Evolutionary conservation across 2,888 invertebrate genomes (phyloP), one percentile per base, ranked within the genome.

Genomic region (Dryobotodes eremita): DNA sequence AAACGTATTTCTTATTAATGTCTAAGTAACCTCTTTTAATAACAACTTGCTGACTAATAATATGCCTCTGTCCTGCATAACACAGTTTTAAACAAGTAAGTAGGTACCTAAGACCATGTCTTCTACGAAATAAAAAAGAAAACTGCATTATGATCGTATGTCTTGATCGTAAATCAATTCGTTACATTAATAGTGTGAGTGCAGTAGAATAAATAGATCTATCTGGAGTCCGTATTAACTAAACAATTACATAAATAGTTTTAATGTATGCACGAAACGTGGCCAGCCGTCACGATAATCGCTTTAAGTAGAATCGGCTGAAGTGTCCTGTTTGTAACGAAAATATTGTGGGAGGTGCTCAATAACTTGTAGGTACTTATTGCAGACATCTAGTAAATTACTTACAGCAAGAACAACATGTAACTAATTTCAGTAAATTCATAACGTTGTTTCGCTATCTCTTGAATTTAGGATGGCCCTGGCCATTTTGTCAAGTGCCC

Each of bases 271-370:
- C 83, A 64, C 17, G 59, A 42, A 72, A 75, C 86, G 84, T 87
- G 86, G 69, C 68, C 59, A 11, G 62, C 7, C 50, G 81, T 84
- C 89, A 89, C 84, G 89, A 88, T 75, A 68, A 74, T 75, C 72
- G 57, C 70, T 72, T 75, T 68, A 73, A 8, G 50, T 48, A 55
- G 74, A 75, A 72, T 82, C 13, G 20, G 55, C 62, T 68, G 69
- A 80, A 82, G 59, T 77, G 75, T 79, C 64, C 76, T 75, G 75
- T 66, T 80, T 76, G 36, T 20, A n/a, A 73, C 62, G 59, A 71
- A 75, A 55, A 66, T 46, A 46, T 64, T 36, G 48, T 57, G 69
- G 59, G n/a, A 42, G 26, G 71, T 83, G 23, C n/a, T 64, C 53
- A 85, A 57, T 59, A 57, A 70, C 55, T 65, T 26, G 10, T n/a